A percentile compares a stretch with the other conserved stretches of the same genome.
Evolutionary conservation across 2,113 vertebrate species (phyloP).

Genomic region (Periophthalmus modestus): DNA sequence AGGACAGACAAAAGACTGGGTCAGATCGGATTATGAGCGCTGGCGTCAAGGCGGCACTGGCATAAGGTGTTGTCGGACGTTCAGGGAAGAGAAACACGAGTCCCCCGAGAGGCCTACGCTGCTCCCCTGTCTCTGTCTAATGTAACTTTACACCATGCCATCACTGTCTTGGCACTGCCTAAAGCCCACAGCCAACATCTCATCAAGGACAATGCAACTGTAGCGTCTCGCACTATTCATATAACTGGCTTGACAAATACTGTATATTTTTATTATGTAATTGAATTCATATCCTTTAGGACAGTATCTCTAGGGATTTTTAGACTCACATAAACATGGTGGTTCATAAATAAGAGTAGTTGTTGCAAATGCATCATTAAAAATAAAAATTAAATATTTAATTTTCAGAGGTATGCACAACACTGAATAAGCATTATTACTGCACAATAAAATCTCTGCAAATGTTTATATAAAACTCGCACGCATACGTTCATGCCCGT

Average conservation of each 20-base stretch:
- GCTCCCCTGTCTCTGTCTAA: conserved; percentile 34
- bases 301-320: not conserved
- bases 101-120: conserved; percentile 49
- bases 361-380: not conserved
- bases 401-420: not conserved
- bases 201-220: conserved; percentile 19
- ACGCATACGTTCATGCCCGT: conserved; percentile 18
- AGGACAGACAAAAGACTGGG: conserved; percentile 23
- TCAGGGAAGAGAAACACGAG: conserved; percentile 42
- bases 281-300: conserved; percentile 10
- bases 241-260: not conserved
- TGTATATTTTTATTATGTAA: conserved; percentile 1
- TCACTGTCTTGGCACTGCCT: conserved; percentile 29
- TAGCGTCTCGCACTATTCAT: not conserved
- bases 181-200: conserved; percentile 25
- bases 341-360: not conserved
- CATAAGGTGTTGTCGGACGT: conserved; percentile 17
- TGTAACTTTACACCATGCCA: conserved; percentile 43
- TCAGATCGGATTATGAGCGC: conserved; percentile 27
- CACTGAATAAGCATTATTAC: conserved; percentile 1
- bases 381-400: too few species aligned
- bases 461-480: conserved; percentile 26
- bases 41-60: conserved; percentile 16
- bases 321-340: not conserved
- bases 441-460: conserved; percentile 1